phyloP scores from a whole-genome alignment of 1,140 invertebrate species.

The Zaprionus davidi region DNA sequence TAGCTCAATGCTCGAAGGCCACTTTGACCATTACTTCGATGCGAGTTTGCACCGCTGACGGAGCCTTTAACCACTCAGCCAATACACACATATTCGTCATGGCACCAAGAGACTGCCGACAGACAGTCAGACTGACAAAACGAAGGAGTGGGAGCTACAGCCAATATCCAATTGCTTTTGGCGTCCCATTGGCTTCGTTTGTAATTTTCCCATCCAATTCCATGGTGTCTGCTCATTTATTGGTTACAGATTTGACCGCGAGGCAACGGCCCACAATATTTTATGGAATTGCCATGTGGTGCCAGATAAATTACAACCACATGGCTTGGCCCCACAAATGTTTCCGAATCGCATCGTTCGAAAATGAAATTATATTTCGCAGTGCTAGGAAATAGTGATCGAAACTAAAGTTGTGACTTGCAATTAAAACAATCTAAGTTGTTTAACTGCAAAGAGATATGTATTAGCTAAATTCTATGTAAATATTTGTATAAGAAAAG shows the following conservation, averaged over 20 bases:
- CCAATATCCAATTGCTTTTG: conserved; percentile 45
- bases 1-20: conserved; percentile 4
- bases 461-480: too few species aligned
- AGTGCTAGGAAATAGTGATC: not conserved
- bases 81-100: conserved; percentile 10
- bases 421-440: conserved; percentile 1
- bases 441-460: too few species aligned
- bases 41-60: conserved; percentile 1
- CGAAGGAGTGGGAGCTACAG: not conserved
- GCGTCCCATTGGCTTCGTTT: conserved; percentile 50
- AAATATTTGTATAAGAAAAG: not conserved
- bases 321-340: not conserved
- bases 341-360: not conserved
- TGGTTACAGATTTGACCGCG: conserved; percentile 18
- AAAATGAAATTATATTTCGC: conserved; percentile 7
- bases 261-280: conserved; percentile 24
- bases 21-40: conserved; percentile 17
- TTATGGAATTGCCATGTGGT: conserved; percentile 23
- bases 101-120: not conserved
- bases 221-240: conserved; percentile 31
- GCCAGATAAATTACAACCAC: conserved; percentile 45
- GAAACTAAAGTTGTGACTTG: conserved; percentile 18
- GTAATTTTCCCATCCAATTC: conserved; percentile 47
- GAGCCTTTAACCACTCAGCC: conserved; percentile 4
- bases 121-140: not conserved